A percentile compares a stretch with the other conserved stretches of the same genome.
Conservation (phyloP, 2,113 vertebrate genomes). For the Corydoras maculifer region DNA sequence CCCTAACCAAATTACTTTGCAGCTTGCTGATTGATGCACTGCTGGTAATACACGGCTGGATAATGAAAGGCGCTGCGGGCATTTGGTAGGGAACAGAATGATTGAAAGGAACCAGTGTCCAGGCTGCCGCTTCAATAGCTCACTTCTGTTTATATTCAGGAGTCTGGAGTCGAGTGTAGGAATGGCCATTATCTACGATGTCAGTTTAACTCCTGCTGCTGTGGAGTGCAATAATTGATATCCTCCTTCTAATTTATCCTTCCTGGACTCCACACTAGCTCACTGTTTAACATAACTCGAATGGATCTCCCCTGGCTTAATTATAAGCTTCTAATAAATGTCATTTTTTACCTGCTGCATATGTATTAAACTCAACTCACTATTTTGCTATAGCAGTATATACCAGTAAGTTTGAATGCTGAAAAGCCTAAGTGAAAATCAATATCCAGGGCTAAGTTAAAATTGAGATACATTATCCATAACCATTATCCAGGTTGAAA, state of each 20-base stretch:
- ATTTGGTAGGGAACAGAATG: neutral
- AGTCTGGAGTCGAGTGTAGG: conserved; percentile 22
- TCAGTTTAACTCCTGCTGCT: conserved; percentile 42
- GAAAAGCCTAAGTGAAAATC: conserved; percentile 49
- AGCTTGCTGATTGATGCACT: conserved; percentile 14
- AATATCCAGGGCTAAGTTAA: conserved; percentile 45
- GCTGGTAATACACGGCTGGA: conserved; percentile 4
- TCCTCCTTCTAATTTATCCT: conserved; percentile 39
- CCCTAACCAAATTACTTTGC: neutral
- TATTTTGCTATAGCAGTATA: conserved; percentile 40
- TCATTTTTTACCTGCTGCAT: conserved; percentile 48
- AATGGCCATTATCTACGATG: conserved; percentile 47
- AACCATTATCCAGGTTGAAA: conserved; percentile 38
- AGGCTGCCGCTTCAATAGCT: conserved; percentile 23
- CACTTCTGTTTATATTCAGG: conserved; percentile 37
- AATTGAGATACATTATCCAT: conserved; percentile 47
- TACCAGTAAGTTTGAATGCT: conserved; percentile 27
- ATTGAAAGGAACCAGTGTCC: conserved; percentile 10
- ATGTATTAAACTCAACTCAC: conserved; percentile 49
- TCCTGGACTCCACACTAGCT: conserved; percentile 19
- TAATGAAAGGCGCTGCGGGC: conserved; percentile 20
- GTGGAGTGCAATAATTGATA: no score
- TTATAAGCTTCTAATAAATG: conserved; percentile 47
- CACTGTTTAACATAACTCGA: conserved; percentile 46
- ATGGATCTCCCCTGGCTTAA: conserved; percentile 39